Base-by-base conservation (phyloP, 2,113 vertebrate genomes). In the Pseudorasbora parva region DNA sequence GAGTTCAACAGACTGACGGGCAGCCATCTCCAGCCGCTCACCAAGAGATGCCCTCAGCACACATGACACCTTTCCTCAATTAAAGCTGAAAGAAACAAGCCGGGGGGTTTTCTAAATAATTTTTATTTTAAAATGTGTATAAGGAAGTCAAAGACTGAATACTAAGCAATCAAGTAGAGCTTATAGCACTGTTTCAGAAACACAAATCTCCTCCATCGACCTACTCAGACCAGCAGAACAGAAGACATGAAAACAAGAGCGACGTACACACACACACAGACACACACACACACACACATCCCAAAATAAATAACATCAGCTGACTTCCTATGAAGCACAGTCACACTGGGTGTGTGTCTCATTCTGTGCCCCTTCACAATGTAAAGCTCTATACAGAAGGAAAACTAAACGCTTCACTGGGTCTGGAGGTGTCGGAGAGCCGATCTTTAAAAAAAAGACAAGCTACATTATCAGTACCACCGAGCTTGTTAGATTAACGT, bases 1-100 rank as follows among this genome's bases (percentile, higher is more conserved):
- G 95, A 95, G 87, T 94, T 96, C 88, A 95, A 93, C 91, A 90
- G 87, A 59, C 89, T 91, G 27, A 95, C 93, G 0, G 96, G 97
- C 0, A 75, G 89, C 64, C 86, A 75, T 0, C 92, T 97, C 5
- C 91, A 93, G 57, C 96, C 97, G 0, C 92, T 98, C 69, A 96
- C 91, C 25, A 93, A 92, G 11, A 91, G 60, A 57, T 91, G 85
- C 62, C 17, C 72, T 9, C 51, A 8, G 17, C 23, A 45, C 77
- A 19, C 15, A 8, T 43, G 41, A 49, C 47, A 47, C 2, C 43
- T 37, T 33, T 33, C 37, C 37, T 37, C 37, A 49, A 88, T 84
- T 83, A 33, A 83, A 81, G 85, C n/a, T 45, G 83, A 75, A 30
- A 43, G 23, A 88, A 86, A 78, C 81, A 90, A 83, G 73, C 15